Percentiles rank a stretch among this genome's conserved stretches.
Conservation (phyloP, 2,797 vertebrate genomes). For the Sebastes steindachneri region DNA sequence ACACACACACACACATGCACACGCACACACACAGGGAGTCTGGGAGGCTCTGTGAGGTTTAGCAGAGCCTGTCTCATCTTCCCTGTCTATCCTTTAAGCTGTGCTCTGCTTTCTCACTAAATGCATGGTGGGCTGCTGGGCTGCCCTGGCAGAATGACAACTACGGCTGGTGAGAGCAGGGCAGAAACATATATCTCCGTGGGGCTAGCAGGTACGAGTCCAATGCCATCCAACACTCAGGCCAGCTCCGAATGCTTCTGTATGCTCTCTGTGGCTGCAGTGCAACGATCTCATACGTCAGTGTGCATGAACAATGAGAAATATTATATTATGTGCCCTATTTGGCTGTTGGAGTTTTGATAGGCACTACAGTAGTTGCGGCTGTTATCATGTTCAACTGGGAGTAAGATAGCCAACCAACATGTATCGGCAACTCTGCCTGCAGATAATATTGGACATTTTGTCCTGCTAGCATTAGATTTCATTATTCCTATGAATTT, state of each 20-base stretch:
- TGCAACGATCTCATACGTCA: slow-evolving; percentile 49
- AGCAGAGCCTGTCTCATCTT: slow-evolving; percentile 73
- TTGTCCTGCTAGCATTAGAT: slow-evolving; percentile 1
- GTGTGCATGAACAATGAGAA: slow-evolving; percentile 14
- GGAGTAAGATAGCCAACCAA: slow-evolving; percentile 12
- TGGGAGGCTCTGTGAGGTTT: slow-evolving; percentile 62
- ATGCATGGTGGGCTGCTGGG: slow-evolving; percentile 59
- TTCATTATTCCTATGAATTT: neutral
- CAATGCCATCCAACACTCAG: slow-evolving; percentile 8
- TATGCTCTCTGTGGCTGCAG: slow-evolving; percentile 2
- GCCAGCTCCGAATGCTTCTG: slow-evolving; percentile 1
- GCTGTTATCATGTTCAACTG: slow-evolving; percentile 6
- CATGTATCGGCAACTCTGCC: neutral
- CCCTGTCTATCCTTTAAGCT: slow-evolving; percentile 69
- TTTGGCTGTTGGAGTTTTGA: slow-evolving; percentile 37
- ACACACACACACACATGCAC: neutral
- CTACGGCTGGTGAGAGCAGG: slow-evolving; percentile 47
- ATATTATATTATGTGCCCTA: slow-evolving; percentile 2
- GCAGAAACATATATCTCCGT: slow-evolving; percentile 43
- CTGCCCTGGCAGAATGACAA: slow-evolving; percentile 65
- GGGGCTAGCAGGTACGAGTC: slow-evolving; percentile 37
- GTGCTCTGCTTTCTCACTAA: slow-evolving; percentile 70
- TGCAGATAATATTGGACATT: neutral
- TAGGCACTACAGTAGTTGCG: neutral
- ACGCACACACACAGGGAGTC: slow-evolving; percentile 23